A percentile compares a stretch with the other conserved stretches of the same genome.
These are phyloP conservation scores for Myotis yumanensis DNA, from an alignment of 2,113 vertebrate species.

Conservation along the genomic window DNA sequence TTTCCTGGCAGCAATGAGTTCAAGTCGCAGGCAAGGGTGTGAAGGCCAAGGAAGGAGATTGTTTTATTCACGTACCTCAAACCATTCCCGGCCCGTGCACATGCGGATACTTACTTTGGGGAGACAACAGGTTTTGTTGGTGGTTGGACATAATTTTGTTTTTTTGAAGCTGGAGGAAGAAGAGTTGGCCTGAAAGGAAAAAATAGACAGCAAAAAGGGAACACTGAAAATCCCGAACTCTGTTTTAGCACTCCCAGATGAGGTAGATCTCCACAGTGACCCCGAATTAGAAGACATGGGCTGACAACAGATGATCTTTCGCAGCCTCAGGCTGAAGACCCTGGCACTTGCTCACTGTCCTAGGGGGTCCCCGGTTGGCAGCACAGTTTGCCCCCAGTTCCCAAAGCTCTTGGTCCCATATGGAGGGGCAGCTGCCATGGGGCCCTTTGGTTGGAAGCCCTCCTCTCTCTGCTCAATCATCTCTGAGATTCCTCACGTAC, in stretches of 20 bases:
- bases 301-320: not conserved
- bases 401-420: not conserved
- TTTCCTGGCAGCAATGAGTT: not conserved
- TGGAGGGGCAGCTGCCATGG: not conserved
- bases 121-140: not conserved
- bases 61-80: not conserved
- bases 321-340: not conserved
- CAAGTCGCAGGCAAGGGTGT: not conserved
- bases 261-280: not conserved
- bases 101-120: constrained; percentile 67
- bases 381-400: not conserved
- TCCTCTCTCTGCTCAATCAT: not conserved
- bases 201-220: not conserved
- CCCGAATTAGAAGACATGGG: not conserved
- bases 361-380: not conserved
- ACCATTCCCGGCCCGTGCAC: not conserved
- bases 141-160: not conserved
- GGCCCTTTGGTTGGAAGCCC: not conserved
- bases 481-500: not conserved
- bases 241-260: not conserved
- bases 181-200: constrained; percentile 56
- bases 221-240: not conserved
- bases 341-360: not conserved
- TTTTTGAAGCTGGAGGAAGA: constrained; percentile 36
- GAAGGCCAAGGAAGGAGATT: not conserved